Evolutionary conservation across 2,113 vertebrate species (phyloP).

Genomic region (Calyptommatus sinebrachiatus): DNA sequence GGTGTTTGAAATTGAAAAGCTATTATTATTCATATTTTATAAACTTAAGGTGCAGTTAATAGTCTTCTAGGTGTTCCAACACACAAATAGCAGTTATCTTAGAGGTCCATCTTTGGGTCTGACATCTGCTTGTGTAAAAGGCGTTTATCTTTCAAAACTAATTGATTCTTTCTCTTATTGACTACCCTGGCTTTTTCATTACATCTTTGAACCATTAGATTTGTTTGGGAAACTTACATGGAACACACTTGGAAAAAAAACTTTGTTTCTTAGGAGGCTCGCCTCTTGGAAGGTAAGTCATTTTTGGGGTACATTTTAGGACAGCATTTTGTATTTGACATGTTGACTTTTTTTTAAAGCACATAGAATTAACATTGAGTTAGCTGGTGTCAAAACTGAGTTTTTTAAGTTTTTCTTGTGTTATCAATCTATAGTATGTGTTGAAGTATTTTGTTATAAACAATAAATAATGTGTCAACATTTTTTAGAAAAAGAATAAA

Average conservation of each 20-base stretch:
- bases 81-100: not conserved
- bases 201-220: not conserved
- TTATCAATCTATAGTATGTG: not conserved
- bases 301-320: not conserved
- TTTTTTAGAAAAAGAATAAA: no score
- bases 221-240: not conserved
- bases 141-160: not conserved
- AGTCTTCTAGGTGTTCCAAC: not conserved
- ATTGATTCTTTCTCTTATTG: not conserved
- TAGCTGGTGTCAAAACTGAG: not conserved
- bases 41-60: not conserved
- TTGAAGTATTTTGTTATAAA: not conserved
- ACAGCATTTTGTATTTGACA: not conserved
- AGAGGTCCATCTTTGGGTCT: not conserved
- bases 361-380: not conserved
- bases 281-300: not conserved
- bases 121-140: not conserved
- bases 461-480: not conserved
- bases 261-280: not conserved
- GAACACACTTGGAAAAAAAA: not conserved
- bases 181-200: not conserved
- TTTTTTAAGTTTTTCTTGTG: not conserved
- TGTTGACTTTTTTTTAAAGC: not conserved
- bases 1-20: not conserved
- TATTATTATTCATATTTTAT: not conserved